Conservation (phyloP, 2,888 invertebrate species). For the Patella depressa region DNA sequence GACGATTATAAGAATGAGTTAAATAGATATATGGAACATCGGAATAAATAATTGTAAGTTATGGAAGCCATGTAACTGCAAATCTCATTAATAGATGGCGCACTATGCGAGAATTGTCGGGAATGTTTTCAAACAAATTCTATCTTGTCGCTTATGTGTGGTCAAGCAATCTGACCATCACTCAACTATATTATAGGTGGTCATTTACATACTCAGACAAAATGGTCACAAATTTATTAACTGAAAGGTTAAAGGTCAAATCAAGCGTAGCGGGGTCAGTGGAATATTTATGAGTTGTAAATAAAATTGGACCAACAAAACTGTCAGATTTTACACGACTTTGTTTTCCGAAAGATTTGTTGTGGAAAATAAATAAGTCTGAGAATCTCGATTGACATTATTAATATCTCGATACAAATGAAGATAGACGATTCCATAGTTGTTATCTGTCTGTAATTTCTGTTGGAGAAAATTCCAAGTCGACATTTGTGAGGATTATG, state of each 20-base stretch:
- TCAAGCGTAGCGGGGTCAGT: not conserved
- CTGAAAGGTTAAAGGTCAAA: not conserved
- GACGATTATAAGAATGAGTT: too few species aligned
- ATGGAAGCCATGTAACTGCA: too few species aligned
- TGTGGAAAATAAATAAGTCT: not conserved
- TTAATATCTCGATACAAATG: not conserved
- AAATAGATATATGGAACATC: too few species aligned
- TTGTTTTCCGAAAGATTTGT: not conserved
- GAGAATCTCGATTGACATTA: not conserved
- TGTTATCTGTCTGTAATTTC: too few species aligned
- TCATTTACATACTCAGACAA: constrained; percentile 1
- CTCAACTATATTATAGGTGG: not conserved
- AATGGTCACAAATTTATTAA: constrained; percentile 5
- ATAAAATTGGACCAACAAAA: not conserved
- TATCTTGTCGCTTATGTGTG: too few species aligned
- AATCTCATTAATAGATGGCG: too few species aligned
- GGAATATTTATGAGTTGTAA: constrained; percentile 7
- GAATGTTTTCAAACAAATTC: too few species aligned
- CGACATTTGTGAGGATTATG: too few species aligned
- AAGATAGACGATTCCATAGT: too few species aligned
- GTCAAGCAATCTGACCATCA: not conserved
- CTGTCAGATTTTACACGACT: not conserved
- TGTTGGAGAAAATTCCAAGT: too few species aligned
- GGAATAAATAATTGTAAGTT: too few species aligned
- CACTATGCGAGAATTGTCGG: too few species aligned